Base-by-base conservation (phyloP, 2,113 vertebrate genomes). In the Pedionomus torquatus region DNA sequence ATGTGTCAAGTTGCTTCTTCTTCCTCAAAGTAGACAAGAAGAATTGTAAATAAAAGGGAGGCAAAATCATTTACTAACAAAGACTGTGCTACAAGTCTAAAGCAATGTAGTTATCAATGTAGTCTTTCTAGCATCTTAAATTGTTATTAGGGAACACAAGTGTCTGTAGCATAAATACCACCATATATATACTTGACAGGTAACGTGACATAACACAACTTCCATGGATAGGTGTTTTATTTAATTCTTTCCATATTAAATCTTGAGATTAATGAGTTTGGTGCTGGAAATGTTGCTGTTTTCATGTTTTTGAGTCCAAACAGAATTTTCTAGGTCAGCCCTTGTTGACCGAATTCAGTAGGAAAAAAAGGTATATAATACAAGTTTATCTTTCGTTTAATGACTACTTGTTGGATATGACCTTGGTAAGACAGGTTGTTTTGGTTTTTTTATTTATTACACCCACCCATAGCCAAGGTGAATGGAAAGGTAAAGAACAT, bases 381-480 rank as follows among this genome's bases (percentile, higher is more conserved):
- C 44, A 23, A 54, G 37, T 54, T 90, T 71, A 1, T 82, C 44
- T 68, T 76, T 48, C 52, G 71, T 86, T 70, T 54, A 65, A 30
- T 33, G 13, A 11, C 41, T 55, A 15, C 14, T 51, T 89, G 21
- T 55, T 74, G 51, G 13, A 41, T 5, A 17, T 20, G 28, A 51
- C 16, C 14, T 85, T 69, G 60, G 46, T 75, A 51, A 85, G 46
- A 46, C 17, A 81, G 17, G 13, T 5, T 57, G 19, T 43, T 44
- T 16, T 16, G 0, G 0, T 0, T 11, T 35, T n/a, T 39, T 61
- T 35, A 24, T 66, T 93, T 48, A 19, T 72, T 66, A 25, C 9
- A 70, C 49, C 49, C 43, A n/a, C 11, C 12, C 39, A 43, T 6
- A 18, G 3, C 35, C 55, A 74, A 85, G 33, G 33, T 87, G 17